Evolutionary conservation across 2,888 invertebrate genomes (phyloP).

Genomic region (Hemistola chrysoprasaria): DNA sequence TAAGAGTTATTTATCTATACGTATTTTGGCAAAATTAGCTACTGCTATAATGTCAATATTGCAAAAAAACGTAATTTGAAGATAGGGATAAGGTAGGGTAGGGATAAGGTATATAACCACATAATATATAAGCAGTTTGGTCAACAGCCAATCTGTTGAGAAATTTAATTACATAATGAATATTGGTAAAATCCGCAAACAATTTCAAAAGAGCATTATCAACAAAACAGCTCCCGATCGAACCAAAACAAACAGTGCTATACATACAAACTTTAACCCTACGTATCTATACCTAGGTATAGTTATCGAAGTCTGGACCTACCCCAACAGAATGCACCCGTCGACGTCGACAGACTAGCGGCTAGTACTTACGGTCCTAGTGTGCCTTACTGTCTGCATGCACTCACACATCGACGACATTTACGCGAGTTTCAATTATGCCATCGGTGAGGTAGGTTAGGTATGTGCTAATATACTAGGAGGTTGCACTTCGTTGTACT

Average conservation of each 20-base stretch:
- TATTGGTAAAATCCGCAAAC: not conserved
- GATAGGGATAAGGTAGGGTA: too few species aligned
- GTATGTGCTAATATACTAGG: slow-evolving; percentile 4
- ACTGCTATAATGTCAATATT: too few species aligned
- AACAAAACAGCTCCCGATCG: slow-evolving; percentile 1
- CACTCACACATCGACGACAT: slow-evolving; percentile 27
- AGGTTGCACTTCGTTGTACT: too few species aligned
- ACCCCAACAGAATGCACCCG: slow-evolving; percentile 56
- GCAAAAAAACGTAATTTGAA: too few species aligned
- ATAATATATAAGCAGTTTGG: too few species aligned
- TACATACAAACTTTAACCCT: not conserved
- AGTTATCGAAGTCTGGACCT: slow-evolving; percentile 36
- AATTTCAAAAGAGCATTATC: not conserved
- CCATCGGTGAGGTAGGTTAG: slow-evolving; percentile 32
- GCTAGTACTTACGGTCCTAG: slow-evolving; percentile 31
- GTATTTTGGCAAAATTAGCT: too few species aligned
- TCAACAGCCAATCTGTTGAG: too few species aligned
- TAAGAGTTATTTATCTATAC: too few species aligned
- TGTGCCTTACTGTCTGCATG: slow-evolving; percentile 30
- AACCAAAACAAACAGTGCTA: slow-evolving; percentile 20
- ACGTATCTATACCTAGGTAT: not conserved
- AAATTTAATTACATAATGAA: too few species aligned
- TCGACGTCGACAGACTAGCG: slow-evolving; percentile 33
- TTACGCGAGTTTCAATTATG: slow-evolving; percentile 58
- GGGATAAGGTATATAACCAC: too few species aligned